Base-by-base conservation (phyloP, 2,797 vertebrate species). In the Alcedo atthis region DNA sequence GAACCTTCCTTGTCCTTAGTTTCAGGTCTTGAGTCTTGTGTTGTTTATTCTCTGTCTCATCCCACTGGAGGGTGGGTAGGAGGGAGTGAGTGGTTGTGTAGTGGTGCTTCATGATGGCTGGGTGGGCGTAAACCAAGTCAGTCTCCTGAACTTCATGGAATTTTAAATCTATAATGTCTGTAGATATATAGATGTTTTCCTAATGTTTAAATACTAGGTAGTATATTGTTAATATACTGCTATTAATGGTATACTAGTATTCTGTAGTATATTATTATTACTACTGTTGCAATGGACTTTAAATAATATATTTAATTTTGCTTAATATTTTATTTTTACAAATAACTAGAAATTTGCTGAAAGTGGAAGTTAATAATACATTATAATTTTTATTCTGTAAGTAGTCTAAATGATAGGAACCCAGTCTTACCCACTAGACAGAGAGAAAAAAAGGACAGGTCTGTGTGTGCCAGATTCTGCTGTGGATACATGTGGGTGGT, bases 401-500 rank as follows among this genome's bases (percentile, higher is more conserved):
- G 40, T 55, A 67, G 21, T 54, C 42, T 84, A 48, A 61, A 53
- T 62, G 9, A 49, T 40, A 74, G 66, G 32, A 89, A 2, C 55
- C 19, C 17, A 63, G 1, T 86, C 42, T 74, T 85, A 74, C 26
- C 45, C 64, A 48, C 30, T 82, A 85, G 30, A 75, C 5, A 51
- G 35, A 10, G 15, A 71, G 49, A 24, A 35, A 85, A 85, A 89
- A 77, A 83, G 76, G 78, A 77, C 37, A 82, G 85, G 83, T 77
- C 74, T 91, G 30, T 45, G 33, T 87, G 67, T 81, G 83, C 93
- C 92, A 92, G 71, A 90, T 90, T 94, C 85, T 92, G 68, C 75
- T 62, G 80, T 80, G 58, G 57, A 43, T 88, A 20, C 42, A 28
- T 17, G 90, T 91, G 88, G 86, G 91, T 93, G 85, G 88, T 74